A percentile compares a stretch with the other conserved stretches of the same genome.
These are phyloP conservation scores for Eleginops maclovinus DNA, from an alignment of 2,113 vertebrate genomes.

Conservation along the genomic window DNA sequence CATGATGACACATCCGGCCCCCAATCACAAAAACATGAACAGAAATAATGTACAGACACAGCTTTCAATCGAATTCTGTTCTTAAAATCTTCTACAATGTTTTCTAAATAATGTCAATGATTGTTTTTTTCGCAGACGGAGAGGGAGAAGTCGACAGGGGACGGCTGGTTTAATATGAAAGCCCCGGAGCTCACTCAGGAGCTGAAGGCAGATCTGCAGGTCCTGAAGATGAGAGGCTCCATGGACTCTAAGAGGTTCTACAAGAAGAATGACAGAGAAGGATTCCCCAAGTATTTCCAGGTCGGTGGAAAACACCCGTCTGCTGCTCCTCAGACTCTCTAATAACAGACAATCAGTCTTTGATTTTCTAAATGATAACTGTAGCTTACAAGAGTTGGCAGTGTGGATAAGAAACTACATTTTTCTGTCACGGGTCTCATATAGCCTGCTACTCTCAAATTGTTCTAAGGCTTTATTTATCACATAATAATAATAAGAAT, in stretches of 20 bases:
- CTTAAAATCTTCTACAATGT: background rate
- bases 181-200: conserved; percentile 93
- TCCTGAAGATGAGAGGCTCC: conserved; percentile 92
- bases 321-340: background rate
- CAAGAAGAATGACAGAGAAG: conserved; percentile 97
- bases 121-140: conserved; percentile 83
- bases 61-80: background rate
- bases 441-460: too few species aligned
- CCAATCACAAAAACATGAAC: background rate
- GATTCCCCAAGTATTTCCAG: conserved; percentile 96
- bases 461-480: too few species aligned
- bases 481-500: too few species aligned
- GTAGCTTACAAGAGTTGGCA: background rate
- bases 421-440: too few species aligned
- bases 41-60: background rate
- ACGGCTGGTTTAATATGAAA: conserved; percentile 97
- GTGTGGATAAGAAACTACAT: background rate
- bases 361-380: too few species aligned
- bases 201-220: conserved; percentile 91
- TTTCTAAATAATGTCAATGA: background rate
- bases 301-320: conserved; percentile 69
- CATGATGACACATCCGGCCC: background rate
- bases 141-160: conserved; percentile 89
- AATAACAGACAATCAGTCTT: too few species aligned
- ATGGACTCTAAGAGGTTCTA: conserved; percentile 97